phyloP scores from a whole-genome alignment of 2,888 invertebrate genomes.

The Drosophila mulleri region DNA sequence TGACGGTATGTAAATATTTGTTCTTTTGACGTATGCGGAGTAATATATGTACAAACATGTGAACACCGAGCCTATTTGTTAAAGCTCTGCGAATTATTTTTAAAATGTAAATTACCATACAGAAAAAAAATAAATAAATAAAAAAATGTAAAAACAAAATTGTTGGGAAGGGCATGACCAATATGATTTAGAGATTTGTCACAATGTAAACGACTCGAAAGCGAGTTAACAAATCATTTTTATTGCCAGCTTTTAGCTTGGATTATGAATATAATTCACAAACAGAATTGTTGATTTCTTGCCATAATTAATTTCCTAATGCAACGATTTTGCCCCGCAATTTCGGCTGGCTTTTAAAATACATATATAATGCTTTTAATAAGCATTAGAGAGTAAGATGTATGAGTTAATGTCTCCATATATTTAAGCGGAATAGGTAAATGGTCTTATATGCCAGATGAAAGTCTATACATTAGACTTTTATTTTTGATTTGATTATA shows the following conservation, averaged over 20 bases:
- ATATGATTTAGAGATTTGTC: not conserved
- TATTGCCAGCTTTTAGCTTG: not conserved
- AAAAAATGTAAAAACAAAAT: not conserved
- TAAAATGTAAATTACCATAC: slow-evolving; percentile 16
- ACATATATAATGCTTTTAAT: too few relatives aligned
- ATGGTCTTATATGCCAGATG: too few relatives aligned
- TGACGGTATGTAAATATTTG: slow-evolving; percentile 60
- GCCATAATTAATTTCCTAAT: too few relatives aligned
- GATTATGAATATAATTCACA: not conserved
- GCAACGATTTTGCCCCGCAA: too few relatives aligned
- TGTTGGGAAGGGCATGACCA: slow-evolving; percentile 18
- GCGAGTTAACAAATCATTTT: not conserved
- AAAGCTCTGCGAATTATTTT: slow-evolving; percentile 44
- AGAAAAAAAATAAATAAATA: slow-evolving; percentile 6
- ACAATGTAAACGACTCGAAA: not conserved
- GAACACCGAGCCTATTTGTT: slow-evolving; percentile 25
- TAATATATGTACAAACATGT: not conserved
- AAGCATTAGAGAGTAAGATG: too few relatives aligned
- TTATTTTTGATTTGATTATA: not conserved
- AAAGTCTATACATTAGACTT: not conserved
- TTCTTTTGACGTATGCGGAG: slow-evolving; percentile 43
- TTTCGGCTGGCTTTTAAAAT: too few relatives aligned
- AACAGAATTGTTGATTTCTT: not conserved
- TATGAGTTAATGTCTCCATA: too few relatives aligned
- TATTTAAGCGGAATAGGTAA: not conserved